These are phyloP conservation scores for Saccostrea glomerata DNA, from an alignment of 1,140 invertebrate species.

Conservation along the genomic window DNA sequence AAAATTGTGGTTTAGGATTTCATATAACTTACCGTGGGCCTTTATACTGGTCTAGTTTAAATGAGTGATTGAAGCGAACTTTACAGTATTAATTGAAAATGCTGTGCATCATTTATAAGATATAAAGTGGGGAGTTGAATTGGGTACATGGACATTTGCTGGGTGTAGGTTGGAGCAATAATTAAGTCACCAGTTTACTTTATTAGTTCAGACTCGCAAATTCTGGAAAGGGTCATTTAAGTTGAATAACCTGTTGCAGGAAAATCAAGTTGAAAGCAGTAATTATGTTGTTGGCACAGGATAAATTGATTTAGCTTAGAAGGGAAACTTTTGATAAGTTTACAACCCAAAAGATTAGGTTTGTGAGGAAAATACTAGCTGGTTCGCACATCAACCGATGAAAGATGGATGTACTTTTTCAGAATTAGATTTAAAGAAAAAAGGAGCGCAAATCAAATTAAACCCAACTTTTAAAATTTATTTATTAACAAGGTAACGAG, in stretches of 20 bases:
- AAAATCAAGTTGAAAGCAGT: constrained; percentile 30
- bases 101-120: constrained; percentile 38
- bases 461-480: constrained; percentile 1
- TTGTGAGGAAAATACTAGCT: neutral
- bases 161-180: neutral
- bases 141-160: constrained; percentile 17
- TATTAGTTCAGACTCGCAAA: constrained; percentile 27
- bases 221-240: constrained; percentile 19
- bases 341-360: constrained; percentile 5
- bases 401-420: constrained; percentile 11
- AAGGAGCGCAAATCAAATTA: neutral
- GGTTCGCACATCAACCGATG: constrained; percentile 7
- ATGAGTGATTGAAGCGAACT: constrained; percentile 17
- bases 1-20: constrained; percentile 24
- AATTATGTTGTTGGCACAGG: constrained; percentile 30
- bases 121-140: constrained; percentile 16
- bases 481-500: constrained; percentile 23
- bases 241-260: constrained; percentile 27
- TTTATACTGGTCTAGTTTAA: constrained; percentile 21
- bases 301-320: neutral
- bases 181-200: constrained; percentile 14
- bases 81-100: constrained; percentile 27
- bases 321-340: constrained; percentile 17
- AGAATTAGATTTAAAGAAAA: neutral
- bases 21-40: constrained; percentile 21